Conservation (phyloP, 2,888 invertebrate species). For the Synergus umbraculus region DNA sequence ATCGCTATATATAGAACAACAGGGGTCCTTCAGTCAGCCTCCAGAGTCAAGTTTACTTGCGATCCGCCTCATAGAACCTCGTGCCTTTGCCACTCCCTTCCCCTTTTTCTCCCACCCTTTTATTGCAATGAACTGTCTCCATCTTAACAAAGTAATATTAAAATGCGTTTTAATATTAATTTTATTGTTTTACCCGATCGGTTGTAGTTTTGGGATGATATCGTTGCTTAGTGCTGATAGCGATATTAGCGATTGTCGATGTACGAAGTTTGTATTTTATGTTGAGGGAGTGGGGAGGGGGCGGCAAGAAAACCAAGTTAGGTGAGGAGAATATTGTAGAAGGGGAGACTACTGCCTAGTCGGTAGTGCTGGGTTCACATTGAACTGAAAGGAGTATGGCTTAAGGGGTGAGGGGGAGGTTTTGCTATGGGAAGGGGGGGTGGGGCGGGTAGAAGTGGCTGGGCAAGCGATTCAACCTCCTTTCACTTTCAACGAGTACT, state of each 20-base stretch:
- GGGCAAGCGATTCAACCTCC: slow-evolving; percentile 76
- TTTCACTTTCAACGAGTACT: slow-evolving; percentile 77
- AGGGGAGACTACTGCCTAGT: slow-evolving; percentile 27
- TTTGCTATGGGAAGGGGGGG: slow-evolving; percentile 44
- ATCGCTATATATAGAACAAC: slow-evolving; percentile 36
- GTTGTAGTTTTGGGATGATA: slow-evolving; percentile 39
- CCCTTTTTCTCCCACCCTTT: slow-evolving; percentile 25
- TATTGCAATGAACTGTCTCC: slow-evolving; percentile 20
- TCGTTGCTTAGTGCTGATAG: slow-evolving; percentile 45
- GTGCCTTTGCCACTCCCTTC: slow-evolving; percentile 29
- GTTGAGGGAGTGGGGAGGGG: not conserved
- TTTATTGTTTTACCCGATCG: slow-evolving; percentile 19
- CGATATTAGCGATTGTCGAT: not conserved
- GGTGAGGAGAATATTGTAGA: slow-evolving; percentile 34
- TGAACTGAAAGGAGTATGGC: not conserved
- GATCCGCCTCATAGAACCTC: slow-evolving; percentile 29
- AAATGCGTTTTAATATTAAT: not conserved
- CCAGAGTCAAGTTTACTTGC: slow-evolving; percentile 57
- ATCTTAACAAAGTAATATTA: slow-evolving; percentile 32
- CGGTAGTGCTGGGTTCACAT: slow-evolving; percentile 30
- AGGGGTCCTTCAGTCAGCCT: slow-evolving; percentile 45
- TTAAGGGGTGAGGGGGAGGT: slow-evolving; percentile 32
- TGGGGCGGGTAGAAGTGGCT: slow-evolving; percentile 68
- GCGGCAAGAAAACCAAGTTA: not conserved
- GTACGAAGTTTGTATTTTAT: not conserved